phyloP scores from a whole-genome alignment of 2,113 vertebrate species.

The Sclerurus mexicanus region DNA sequence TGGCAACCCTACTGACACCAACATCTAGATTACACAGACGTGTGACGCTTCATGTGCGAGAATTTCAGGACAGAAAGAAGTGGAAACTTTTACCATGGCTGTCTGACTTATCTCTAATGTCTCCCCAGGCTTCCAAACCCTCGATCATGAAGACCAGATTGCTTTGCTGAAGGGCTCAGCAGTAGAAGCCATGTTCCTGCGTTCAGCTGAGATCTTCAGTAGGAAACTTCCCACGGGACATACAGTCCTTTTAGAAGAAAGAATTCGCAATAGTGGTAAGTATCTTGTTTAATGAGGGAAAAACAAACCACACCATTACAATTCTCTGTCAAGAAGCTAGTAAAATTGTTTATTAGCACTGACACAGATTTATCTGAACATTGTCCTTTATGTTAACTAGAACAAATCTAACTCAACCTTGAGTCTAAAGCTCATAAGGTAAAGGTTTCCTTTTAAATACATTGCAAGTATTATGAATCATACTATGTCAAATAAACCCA shows the following conservation, averaged over 20 bases:
- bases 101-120: neutral
- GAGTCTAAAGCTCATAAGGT: conserved; percentile 5
- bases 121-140: conserved; percentile 86
- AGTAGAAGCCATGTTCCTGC: conserved; percentile 97
- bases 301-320: neutral
- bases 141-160: conserved; percentile 98
- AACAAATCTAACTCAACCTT: neutral
- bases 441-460: conserved; percentile 23
- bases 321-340: neutral
- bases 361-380: neutral
- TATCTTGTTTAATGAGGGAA: neutral
- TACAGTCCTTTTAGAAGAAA: conserved; percentile 86
- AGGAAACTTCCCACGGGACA: conserved; percentile 88
- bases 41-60: neutral
- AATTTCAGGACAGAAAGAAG: neutral
- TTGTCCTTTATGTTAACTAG: neutral
- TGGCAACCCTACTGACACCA: neutral
- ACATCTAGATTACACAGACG: neutral
- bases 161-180: conserved; percentile 96
- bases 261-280: conserved; percentile 94
- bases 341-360: neutral
- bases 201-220: conserved; percentile 93
- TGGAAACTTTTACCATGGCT: neutral
- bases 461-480: neutral
- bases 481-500: neutral